phyloP scores from a whole-genome alignment of 2,797 vertebrate genomes.

The Carapus acus region DNA sequence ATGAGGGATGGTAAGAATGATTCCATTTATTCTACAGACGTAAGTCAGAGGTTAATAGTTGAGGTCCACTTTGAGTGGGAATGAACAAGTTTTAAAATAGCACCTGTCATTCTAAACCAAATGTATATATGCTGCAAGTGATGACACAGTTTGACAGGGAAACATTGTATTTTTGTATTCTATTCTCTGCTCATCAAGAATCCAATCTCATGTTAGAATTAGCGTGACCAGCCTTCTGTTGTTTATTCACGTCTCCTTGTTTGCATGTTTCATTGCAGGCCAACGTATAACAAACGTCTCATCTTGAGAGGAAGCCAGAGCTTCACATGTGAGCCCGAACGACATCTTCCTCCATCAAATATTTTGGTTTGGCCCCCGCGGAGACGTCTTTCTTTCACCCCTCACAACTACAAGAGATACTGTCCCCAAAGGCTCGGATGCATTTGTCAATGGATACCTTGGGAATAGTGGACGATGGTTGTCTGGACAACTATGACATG shows the following conservation, averaged over 20 bases:
- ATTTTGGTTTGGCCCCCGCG: conserved; percentile 20
- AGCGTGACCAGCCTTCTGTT: too few species aligned
- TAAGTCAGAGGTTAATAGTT: too few species aligned
- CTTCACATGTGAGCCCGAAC: conserved; percentile 28
- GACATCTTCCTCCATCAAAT: conserved; percentile 12
- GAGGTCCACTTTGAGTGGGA: too few species aligned
- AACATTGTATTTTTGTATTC: too few species aligned
- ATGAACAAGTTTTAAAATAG: too few species aligned
- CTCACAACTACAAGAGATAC: conserved; percentile 26
- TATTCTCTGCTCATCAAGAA: too few species aligned
- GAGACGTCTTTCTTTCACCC: conserved; percentile 15
- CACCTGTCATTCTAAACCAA: too few species aligned
- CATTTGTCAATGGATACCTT: conserved; percentile 79
- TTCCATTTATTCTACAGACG: conserved; percentile 2
- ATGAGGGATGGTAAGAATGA: conserved; percentile 46
- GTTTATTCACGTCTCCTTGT: conserved; percentile 3
- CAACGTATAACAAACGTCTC: conserved; percentile 22
- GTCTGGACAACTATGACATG: conserved; percentile 75
- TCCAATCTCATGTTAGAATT: too few species aligned
- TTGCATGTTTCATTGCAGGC: conserved; percentile 36
- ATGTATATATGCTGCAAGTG: too few species aligned
- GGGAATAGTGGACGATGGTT: conserved; percentile 75
- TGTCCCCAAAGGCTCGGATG: conserved; percentile 63
- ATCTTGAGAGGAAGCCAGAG: conserved; percentile 23
- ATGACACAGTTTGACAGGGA: too few species aligned